Base-by-base conservation (phyloP, 2,797 vertebrate species). In the Sebastes minor region DNA sequence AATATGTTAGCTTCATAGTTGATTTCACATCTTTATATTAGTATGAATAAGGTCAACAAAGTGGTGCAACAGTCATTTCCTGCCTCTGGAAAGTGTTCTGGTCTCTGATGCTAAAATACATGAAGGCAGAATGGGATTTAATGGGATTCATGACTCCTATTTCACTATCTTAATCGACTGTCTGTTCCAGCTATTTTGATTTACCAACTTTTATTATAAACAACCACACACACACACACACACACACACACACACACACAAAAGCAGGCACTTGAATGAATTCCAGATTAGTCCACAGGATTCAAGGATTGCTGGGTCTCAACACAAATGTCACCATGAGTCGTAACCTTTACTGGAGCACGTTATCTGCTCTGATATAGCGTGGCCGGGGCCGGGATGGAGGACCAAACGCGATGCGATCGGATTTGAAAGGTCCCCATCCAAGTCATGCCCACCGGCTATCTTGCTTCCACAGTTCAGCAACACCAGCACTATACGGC, bases 401-500 rank as follows among this genome's bases (percentile, higher is more conserved):
- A 23, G 90, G 80, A 88, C 82, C 88, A 57, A 22, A 83, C 71
- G 69, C 88, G 82, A 94, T 75, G 84, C 89, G 82, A 95, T 95
- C 91, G 88, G 89, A 95, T 96, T 95, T 94, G 94, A 96, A 96
- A 96, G 95, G 95, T 96, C 92, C 92, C 91, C 91, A 85, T 94
- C 89, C 81, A 81, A 91, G 91, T 86, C 78, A 55, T 89, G 90
- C 93, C 95, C 93, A 59, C 72, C 49, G 94, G 94, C 94, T 86
- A 90, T 94, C 91, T 95, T 86, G 79, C 85, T 82, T 94, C 93
- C 87, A 90, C 91, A 94, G 93, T 93, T 94, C 89, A 94, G 90
- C 86, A 90, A 86, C 89, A 93, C 91, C 86, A 91, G 90, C 87
- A 83, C 80, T 72, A 76, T 78, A 78, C 10, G 16, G 74, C 87